A percentile compares a stretch with the other conserved stretches of the same genome.
Evolutionary conservation across 1,140 invertebrate genomes (phyloP).

Genomic region (Macrotrachela quadricornifera): DNA sequence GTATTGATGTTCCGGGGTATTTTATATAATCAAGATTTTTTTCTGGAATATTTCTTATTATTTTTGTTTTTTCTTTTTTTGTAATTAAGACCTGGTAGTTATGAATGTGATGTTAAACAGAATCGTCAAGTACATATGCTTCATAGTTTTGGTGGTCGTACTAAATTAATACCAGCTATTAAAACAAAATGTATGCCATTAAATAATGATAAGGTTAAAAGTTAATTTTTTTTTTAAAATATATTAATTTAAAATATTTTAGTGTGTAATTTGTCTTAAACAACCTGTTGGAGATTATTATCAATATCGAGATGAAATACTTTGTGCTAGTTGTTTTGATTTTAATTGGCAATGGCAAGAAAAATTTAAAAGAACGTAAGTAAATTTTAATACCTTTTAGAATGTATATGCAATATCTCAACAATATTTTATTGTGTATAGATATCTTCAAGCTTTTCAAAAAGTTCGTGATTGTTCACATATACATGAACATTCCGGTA

Average conservation of each 20-base stretch:
- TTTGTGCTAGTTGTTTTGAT: constrained; percentile 4
- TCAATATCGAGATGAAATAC: not conserved
- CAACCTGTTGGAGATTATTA: constrained; percentile 6
- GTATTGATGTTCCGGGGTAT: not conserved
- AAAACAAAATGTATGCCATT: not conserved
- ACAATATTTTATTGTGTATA: not conserved
- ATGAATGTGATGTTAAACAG: not conserved
- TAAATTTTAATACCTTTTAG: not conserved
- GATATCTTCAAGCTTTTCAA: constrained; percentile 5
- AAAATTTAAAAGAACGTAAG: constrained; percentile 5
- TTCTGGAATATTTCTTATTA: too few species aligned
- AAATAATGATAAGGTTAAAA: not conserved
- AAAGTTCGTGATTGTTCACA: constrained; percentile 5
- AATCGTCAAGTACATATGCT: constrained; percentile 2
- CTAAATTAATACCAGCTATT: constrained; percentile 3
- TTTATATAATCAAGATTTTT: too few species aligned
- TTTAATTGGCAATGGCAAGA: constrained; percentile 8
- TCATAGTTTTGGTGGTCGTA: constrained; percentile 7
- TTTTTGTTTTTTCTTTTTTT: not conserved
- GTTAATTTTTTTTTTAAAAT: not conserved
- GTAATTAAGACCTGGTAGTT: not conserved
- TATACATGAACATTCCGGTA: constrained; percentile 7
- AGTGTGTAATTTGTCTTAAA: constrained; percentile 4
- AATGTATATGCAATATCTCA: too few species aligned
- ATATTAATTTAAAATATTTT: not conserved